phyloP scores from a whole-genome alignment of 2,113 vertebrate genomes.

The Onychostoma macrolepis region DNA sequence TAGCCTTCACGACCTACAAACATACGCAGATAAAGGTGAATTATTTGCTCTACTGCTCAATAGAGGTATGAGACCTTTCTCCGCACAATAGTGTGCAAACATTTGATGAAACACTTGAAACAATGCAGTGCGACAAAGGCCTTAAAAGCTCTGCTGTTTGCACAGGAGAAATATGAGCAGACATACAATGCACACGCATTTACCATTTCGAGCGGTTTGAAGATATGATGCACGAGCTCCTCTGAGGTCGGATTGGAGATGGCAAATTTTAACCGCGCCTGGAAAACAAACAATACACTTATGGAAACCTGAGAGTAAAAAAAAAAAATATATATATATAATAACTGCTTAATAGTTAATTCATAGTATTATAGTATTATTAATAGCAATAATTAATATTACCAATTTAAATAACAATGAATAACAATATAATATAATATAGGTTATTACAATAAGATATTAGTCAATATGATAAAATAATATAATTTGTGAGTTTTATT shows the following conservation, averaged over 20 bases:
- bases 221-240: conserved; percentile 85
- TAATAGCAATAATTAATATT: background rate
- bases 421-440: background rate
- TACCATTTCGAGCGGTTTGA: conserved; percentile 87
- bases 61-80: background rate
- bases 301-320: background rate
- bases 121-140: background rate
- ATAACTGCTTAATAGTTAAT: background rate
- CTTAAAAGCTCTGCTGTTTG: background rate
- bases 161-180: conserved; percentile 21
- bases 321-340: background rate
- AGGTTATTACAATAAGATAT: background rate
- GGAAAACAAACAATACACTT: background rate
- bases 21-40: conserved; percentile 3
- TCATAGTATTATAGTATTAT: background rate
- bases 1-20: conserved; percentile 82
- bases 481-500: background rate
- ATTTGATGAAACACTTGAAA: background rate
- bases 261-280: conserved; percentile 82
- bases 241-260: conserved; percentile 83
- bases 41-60: background rate
- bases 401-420: background rate
- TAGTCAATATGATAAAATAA: background rate
- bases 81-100: background rate
- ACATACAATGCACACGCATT: conserved; percentile 58